Conservation (phyloP, 2,113 vertebrate species). For the Orientallactaga bullata region DNA sequence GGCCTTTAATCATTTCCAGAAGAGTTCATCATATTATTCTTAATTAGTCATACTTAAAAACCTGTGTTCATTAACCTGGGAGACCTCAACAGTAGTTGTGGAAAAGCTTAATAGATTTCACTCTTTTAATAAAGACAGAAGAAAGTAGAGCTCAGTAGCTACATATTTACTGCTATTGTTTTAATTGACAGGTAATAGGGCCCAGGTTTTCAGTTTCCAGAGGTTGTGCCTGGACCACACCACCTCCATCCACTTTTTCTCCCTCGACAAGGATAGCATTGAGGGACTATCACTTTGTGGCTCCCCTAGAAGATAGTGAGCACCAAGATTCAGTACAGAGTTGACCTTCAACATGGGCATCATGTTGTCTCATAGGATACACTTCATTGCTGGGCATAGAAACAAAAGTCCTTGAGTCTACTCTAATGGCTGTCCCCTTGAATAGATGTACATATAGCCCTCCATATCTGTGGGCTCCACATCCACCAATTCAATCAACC, state of each 20-base stretch:
- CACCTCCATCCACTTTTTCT: not conserved
- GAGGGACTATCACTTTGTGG: not conserved
- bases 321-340: not conserved
- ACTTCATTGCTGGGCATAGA: not conserved
- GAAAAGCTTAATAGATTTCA: not conserved
- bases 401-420: not conserved
- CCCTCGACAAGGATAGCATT: not conserved
- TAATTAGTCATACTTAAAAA: constrained; percentile 59
- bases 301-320: not conserved
- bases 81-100: not conserved
- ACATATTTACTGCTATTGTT: rapidly evolving
- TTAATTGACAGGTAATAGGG: not conserved
- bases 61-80: constrained; percentile 25
- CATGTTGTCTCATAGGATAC: rapidly evolving
- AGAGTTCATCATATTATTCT: constrained; percentile 5
- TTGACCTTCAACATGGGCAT: too few relatives aligned
- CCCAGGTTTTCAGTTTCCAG: not conserved
- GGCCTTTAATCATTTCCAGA: constrained; percentile 18
- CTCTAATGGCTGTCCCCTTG: not conserved
- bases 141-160: not conserved
- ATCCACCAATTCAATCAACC: not conserved
- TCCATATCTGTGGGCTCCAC: not conserved
- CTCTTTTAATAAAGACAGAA: not conserved
- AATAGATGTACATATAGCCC: rapidly evolving
- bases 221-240: rapidly evolving